Evolutionary conservation across 2,888 invertebrate species (phyloP).

Genomic region (Nebria brevicollis): DNA sequence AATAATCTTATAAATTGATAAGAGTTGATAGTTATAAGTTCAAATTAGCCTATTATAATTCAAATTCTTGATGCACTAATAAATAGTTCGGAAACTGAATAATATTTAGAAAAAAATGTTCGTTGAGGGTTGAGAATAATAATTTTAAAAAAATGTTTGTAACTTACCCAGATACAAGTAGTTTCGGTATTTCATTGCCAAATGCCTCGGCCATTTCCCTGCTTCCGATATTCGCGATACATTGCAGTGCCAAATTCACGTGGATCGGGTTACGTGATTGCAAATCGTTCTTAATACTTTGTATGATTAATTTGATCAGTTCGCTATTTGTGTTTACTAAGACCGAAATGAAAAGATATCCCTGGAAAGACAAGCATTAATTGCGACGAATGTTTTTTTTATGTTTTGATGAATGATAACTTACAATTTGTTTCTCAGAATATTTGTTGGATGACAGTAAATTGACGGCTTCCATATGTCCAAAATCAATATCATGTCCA

Average conservation of each 20-base stretch:
- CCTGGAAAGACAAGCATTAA: constrained; percentile 67
- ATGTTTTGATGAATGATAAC: constrained; percentile 54
- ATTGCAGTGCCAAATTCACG: constrained; percentile 97
- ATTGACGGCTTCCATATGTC: constrained; percentile 99
- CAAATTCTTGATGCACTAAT: no score
- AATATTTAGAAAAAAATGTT: background rate
- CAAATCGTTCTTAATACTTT: constrained; percentile 99
- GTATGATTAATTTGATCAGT: constrained; percentile 98
- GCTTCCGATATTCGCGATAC: constrained; percentile 99
- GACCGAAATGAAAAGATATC: constrained; percentile 99
- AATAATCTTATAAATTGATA: no score
- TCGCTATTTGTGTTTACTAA: constrained; percentile 99
- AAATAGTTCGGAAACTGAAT: no score
- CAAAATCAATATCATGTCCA: constrained; percentile 99
- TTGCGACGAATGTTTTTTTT: no score
- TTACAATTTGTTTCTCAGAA: constrained; percentile 99
- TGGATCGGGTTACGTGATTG: constrained; percentile 97
- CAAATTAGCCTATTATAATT: no score
- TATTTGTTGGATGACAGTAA: constrained; percentile 99
- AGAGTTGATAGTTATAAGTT: no score
- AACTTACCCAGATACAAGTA: constrained; percentile 92
- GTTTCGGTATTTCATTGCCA: constrained; percentile 96
- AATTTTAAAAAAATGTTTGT: constrained; percentile 9
- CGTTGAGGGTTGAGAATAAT: background rate
- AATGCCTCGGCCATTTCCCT: constrained; percentile 99